Evolutionary conservation across 2,113 vertebrate species (phyloP).

Genomic region (Megalops atlanticus): DNA sequence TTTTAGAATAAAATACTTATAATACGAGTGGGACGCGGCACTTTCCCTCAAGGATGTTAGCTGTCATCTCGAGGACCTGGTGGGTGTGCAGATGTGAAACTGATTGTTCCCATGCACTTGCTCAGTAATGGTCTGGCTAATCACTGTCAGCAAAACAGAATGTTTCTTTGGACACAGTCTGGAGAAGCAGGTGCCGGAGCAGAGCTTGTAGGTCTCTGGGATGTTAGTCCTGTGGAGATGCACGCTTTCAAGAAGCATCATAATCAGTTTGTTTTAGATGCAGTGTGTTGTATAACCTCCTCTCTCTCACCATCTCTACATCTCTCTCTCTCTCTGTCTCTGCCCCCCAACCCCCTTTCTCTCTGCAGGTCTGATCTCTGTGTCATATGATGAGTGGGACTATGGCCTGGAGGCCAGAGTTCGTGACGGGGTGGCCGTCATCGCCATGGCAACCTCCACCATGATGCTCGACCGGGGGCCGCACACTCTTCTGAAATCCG

Average conservation of each 20-base stretch:
- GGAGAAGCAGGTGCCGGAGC: no score
- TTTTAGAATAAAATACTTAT: neutral
- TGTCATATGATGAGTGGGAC: slow-evolving; percentile 99
- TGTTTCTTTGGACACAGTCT: neutral
- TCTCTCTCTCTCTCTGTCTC: neutral
- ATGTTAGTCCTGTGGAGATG: neutral
- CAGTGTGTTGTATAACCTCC: neutral
- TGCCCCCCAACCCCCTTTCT: neutral
- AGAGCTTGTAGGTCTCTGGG: neutral
- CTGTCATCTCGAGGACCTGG: neutral
- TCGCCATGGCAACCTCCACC: slow-evolving; percentile 94
- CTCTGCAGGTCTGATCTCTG: slow-evolving; percentile 84
- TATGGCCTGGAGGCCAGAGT: slow-evolving; percentile 95
- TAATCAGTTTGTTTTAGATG: neutral
- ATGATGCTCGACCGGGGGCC: slow-evolving; percentile 94
- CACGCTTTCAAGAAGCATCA: no score
- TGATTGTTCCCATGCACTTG: neutral
- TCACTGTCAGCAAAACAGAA: neutral
- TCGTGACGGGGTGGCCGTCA: slow-evolving; percentile 96
- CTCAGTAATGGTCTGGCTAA: neutral
- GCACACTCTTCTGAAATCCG: slow-evolving; percentile 89
- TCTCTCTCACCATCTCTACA: neutral
- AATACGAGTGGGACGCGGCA: neutral
- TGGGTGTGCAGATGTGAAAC: slow-evolving; percentile 1
- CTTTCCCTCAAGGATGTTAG: neutral